Base-by-base conservation (phyloP, 2,113 vertebrate genomes). In the Corythornis cristatus region DNA sequence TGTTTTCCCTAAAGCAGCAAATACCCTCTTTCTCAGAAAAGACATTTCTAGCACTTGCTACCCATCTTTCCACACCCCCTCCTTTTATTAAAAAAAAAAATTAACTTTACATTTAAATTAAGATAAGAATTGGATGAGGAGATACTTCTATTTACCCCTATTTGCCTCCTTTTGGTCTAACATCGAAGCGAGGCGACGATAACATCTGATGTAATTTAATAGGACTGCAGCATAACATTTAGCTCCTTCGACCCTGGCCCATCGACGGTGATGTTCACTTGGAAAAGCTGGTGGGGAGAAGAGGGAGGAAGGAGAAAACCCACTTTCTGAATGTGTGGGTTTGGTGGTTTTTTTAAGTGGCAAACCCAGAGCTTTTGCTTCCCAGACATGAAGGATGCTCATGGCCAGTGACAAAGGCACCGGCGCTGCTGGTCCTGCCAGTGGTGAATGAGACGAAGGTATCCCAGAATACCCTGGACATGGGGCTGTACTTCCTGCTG, bases 1-100 rank as follows among this genome's bases (percentile, higher is more conserved):
- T 96, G 96, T 98, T 98, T 98, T 97, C 98, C 98, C 98, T 98
- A 97, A 97, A 98, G 98, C 97, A 93, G 96, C 95, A 97, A 98
- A 98, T 98, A 98, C 97, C 98, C 98, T 98, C 97, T 97, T 97
- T 90, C 96, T 94, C 84, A 94, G 96, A 97, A 98, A 98, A 98
- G 97, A 96, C 97, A 96, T 98, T 97, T 96, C 94, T 87, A 78
- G 85, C 65, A 73, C 94, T 96, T 71, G 89, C 65, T 90, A 45
- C 61, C 48, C 31, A 5, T 83, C 50, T 16, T 75, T 71, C 40
- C 15, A 3, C 31, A 3, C 42, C 53, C 15, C 3, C 33, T 9
- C 4, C 15, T 40, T 68, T 67, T 31, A 46, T 43, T 58, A 67
- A 40, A 72, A 37, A 58, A 25, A 77, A 33, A 57, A 72, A 67